Base-by-base conservation (phyloP, 2,797 vertebrate species). In the Enteromius thamalakanensis region DNA sequence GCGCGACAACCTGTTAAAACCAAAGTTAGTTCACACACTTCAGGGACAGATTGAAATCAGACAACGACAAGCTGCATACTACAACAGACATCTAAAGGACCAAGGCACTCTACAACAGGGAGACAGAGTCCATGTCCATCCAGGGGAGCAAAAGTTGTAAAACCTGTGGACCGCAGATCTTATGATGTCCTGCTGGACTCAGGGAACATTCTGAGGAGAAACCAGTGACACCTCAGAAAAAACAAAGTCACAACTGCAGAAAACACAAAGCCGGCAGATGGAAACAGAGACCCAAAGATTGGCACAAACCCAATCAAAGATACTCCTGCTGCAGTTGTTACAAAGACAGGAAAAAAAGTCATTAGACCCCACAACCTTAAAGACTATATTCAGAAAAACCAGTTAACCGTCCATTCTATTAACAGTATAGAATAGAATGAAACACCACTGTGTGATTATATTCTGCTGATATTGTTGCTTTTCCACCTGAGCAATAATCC, bases 61-160 rank as follows among this genome's bases (percentile, higher is more conserved):
- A 34, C 32, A 58, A 9, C 10, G 58, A 34, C 34, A 82, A 19
- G 17, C 62, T 1, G 76, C 45, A 32, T 71, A 86, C 70, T 84
- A 70, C 37, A 79, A 82, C 76, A 65, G 15, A 53, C 67, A 60
- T 23, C 76, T 62, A n/a, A 77, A 72, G 8, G 45, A 72, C 21
- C 15, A 65, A 23, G 8, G 11, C 29, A 5, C 58, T 15, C 12
- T 47, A 6, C 45, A 45, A 60, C 32, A 45, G 12, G 67, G 51
- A 19, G 79, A 71, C 67, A 45, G 67, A 19, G 67, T 80, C 5
- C 19, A 15, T 45, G 37, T 81, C 15, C 68, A 81, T 12, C 53
- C 77, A n/a, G 26, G 29, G 65, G 58, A 64, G 4, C 29, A 32
- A 49, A 0, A 65, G 70, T 74, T 4, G 26, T 70, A 0, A 40